A percentile compares a stretch with the other conserved stretches of the same genome.
Conservation (phyloP, 2,888 invertebrate genomes). For the Standfussiana lucernea region DNA sequence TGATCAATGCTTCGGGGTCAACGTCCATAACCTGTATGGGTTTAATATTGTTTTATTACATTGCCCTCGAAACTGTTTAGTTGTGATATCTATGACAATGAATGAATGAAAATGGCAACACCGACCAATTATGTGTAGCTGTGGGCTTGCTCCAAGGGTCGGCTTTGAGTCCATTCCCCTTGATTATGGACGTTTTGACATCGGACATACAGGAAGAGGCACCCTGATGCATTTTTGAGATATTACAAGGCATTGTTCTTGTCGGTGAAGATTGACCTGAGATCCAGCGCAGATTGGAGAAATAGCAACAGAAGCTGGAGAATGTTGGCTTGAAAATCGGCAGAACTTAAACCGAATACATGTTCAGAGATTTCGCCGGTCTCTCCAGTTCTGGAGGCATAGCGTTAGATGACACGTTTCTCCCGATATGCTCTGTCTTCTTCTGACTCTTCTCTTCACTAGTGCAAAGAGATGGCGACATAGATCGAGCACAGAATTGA, state of each 20-base stretch:
- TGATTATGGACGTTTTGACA: background rate
- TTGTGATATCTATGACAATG: background rate
- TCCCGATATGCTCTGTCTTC: background rate
- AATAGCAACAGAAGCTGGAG: background rate
- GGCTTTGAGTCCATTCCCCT: background rate
- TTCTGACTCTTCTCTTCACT: background rate
- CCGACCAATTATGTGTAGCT: background rate
- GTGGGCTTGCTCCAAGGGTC: background rate
- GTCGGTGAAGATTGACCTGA: background rate
- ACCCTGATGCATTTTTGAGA: background rate
- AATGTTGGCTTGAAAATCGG: background rate
- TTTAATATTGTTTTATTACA: constrained; percentile 2
- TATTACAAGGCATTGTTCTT: background rate
- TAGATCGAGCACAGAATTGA: background rate
- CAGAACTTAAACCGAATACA: background rate
- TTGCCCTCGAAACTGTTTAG: background rate
- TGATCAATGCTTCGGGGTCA: constrained; percentile 88
- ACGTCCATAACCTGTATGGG: constrained; percentile 83
- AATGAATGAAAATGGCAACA: background rate
- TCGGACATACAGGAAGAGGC: background rate
- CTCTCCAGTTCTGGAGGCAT: background rate
- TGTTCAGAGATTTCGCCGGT: background rate
- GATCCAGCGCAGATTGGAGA: background rate
- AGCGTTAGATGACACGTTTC: background rate
- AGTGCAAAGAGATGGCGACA: background rate